Conservation (phyloP, 2,888 invertebrate genomes). For the Gryllus longicercus region DNA sequence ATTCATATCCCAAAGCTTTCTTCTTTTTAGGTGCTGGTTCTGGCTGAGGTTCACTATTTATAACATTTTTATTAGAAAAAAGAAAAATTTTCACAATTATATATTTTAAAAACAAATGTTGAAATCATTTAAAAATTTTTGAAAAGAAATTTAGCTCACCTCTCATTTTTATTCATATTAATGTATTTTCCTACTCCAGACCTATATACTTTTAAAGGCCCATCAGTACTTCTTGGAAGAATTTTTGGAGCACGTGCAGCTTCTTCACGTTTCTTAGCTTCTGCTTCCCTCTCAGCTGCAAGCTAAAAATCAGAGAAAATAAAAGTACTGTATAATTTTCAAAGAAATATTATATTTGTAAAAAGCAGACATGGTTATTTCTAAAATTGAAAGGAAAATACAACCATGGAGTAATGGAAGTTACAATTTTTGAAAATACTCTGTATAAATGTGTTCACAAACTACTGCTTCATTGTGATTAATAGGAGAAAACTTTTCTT, state of each 20-base stretch:
- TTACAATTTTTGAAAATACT: too few relatives aligned
- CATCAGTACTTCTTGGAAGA: slow-evolving; percentile 34
- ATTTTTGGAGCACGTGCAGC: slow-evolving; percentile 43
- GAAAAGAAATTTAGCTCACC: slow-evolving; percentile 38
- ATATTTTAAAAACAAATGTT: not conserved
- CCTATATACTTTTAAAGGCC: slow-evolving; percentile 70
- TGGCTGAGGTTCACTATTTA: slow-evolving; percentile 28
- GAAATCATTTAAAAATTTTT: not conserved
- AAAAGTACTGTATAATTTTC: not conserved
- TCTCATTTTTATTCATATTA: slow-evolving; percentile 51
- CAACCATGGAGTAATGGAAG: too few relatives aligned
- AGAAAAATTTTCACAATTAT: not conserved
- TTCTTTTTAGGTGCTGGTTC: slow-evolving; percentile 53
- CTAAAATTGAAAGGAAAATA: too few relatives aligned
- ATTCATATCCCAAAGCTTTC: slow-evolving; percentile 54
- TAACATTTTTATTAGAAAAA: not conserved
- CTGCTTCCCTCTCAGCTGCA: slow-evolving; percentile 70
- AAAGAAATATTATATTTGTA: too few relatives aligned
- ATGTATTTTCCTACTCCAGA: slow-evolving; percentile 90
- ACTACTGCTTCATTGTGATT: too few relatives aligned
- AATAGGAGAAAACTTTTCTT: too few relatives aligned
- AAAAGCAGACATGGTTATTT: too few relatives aligned
- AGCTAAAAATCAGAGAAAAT: slow-evolving; percentile 52
- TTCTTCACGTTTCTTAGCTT: slow-evolving; percentile 59
- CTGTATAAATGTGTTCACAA: too few relatives aligned